These are phyloP conservation scores for Lepidochrysops patricia DNA, from an alignment of 2,888 invertebrate genomes.

Conservation along the genomic window DNA sequence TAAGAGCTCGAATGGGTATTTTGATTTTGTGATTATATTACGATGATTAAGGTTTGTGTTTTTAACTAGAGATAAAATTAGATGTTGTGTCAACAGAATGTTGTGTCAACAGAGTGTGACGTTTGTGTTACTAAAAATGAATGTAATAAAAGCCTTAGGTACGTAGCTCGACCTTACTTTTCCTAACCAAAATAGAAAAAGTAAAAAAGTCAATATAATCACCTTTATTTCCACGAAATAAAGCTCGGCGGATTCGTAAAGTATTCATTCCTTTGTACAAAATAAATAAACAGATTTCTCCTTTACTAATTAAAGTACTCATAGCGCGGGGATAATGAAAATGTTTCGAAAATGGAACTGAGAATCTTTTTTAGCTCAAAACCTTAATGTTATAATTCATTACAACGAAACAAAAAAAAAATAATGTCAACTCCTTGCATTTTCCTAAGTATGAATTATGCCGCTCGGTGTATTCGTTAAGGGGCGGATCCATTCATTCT, in stretches of 20 bases:
- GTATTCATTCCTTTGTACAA: constrained; percentile 5
- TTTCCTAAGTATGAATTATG: constrained; percentile 74
- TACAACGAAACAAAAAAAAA: constrained; percentile 32
- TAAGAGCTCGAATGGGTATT: no score
- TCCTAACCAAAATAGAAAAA: constrained; percentile 17
- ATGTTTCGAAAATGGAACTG: constrained; percentile 9
- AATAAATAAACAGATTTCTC: constrained; percentile 10
- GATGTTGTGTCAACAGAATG: no score
- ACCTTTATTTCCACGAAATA: neutral
- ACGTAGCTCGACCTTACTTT: neutral
- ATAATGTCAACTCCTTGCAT: constrained; percentile 67
- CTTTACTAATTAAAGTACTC: constrained; percentile 13
- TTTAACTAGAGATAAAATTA: no score
- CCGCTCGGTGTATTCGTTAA: constrained; percentile 74
- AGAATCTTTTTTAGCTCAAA: constrained; percentile 5
- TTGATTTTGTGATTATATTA: no score
- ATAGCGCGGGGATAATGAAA: constrained; percentile 11
- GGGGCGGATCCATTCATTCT: constrained; percentile 75
- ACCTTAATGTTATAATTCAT: constrained; percentile 19
- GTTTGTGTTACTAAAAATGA: constrained; percentile 14
- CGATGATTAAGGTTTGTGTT: no score
- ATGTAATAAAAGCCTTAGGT: neutral
- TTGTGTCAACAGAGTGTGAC: neutral
- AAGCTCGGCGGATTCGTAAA: neutral
- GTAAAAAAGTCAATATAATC: constrained; percentile 17